Percentiles rank a stretch among this genome's conserved stretches.
phyloP scores from a whole-genome alignment of 1,140 invertebrate species.

The Hestina assimilis region DNA sequence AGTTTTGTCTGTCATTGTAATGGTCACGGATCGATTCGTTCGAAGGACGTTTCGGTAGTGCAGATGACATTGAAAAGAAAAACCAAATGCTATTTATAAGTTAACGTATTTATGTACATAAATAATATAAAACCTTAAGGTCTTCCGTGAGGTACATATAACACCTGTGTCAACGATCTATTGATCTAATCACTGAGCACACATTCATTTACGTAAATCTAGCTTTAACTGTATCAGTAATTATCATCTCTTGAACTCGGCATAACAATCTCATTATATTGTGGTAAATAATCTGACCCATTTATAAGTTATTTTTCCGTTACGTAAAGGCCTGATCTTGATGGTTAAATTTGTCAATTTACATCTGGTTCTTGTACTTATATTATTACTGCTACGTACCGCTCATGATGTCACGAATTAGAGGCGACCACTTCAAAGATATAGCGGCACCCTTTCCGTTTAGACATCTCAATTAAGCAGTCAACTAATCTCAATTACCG shows the following conservation, averaged over 20 bases:
- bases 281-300: too few relatives aligned
- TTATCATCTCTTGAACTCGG: too few relatives aligned
- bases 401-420: constrained; percentile 8
- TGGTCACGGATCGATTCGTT: constrained; percentile 25
- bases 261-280: too few relatives aligned
- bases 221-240: too few relatives aligned
- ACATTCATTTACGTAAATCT: not conserved
- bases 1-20: constrained; percentile 23
- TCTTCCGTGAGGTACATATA: too few relatives aligned
- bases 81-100: too few relatives aligned
- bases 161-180: not conserved
- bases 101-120: too few relatives aligned
- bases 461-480: constrained; percentile 1
- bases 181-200: not conserved
- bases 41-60: constrained; percentile 20
- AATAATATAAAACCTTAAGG: too few relatives aligned
- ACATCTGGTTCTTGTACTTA: not conserved
- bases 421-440: constrained; percentile 1
- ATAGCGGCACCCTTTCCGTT: constrained; percentile 2
- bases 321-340: too few relatives aligned
- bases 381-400: not conserved
- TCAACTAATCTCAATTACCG: constrained; percentile 2
- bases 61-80: constrained; percentile 7
- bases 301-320: too few relatives aligned
- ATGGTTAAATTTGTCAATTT: not conserved